A percentile compares a stretch with the other conserved stretches of the same genome.
Evolutionary conservation across 2,888 invertebrate genomes (phyloP).

Genomic region (Leptopilina myrica): DNA sequence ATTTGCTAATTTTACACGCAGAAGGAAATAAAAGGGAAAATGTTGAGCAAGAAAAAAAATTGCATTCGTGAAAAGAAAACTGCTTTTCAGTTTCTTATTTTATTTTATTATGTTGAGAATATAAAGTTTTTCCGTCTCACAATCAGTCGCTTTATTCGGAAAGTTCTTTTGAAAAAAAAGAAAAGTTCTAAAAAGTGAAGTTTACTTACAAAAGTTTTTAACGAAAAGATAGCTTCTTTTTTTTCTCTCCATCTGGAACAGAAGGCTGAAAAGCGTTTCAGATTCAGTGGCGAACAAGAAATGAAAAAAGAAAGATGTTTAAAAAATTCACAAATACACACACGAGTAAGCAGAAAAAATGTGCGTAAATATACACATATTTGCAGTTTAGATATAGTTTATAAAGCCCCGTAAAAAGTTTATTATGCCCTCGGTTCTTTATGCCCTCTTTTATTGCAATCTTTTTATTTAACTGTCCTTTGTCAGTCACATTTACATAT

Average conservation of each 20-base stretch:
- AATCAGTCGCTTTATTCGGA: conserved; percentile 39
- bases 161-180: conserved; percentile 21
- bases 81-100: conserved; percentile 7
- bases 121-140: conserved; percentile 37
- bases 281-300: conserved; percentile 2
- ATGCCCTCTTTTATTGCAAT: background rate
- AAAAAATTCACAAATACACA: conserved; percentile 15
- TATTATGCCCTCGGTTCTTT: background rate
- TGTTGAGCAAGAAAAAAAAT: background rate
- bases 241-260: conserved; percentile 1
- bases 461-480: background rate
- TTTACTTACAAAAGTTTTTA: conserved; percentile 33
- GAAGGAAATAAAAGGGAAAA: background rate
- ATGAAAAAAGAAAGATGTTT: background rate
- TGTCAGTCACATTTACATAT: background rate
- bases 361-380: background rate
- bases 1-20: background rate
- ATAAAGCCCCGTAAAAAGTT: conserved; percentile 20
- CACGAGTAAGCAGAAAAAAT: background rate
- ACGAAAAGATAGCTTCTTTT: conserved; percentile 5
- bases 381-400: conserved; percentile 13
- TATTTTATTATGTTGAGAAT: conserved; percentile 31
- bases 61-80: conserved; percentile 11
- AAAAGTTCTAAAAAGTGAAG: conserved; percentile 29
- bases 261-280: conserved; percentile 17